Evolutionary conservation across 2,113 vertebrate genomes (phyloP).

Genomic region (Odontophorus gujanensis): DNA sequence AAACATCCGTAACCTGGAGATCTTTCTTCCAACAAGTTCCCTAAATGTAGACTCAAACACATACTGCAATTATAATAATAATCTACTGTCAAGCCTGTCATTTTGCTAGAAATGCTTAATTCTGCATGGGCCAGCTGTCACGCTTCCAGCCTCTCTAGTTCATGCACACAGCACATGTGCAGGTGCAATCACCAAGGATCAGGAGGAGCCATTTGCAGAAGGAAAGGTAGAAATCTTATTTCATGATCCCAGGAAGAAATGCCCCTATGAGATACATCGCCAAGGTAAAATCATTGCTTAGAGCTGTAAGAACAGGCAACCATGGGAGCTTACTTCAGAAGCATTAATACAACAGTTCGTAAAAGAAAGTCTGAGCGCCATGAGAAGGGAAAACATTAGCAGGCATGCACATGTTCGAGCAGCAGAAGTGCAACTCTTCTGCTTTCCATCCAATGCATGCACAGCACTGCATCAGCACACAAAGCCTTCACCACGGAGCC

Average conservation of each 20-base stretch:
- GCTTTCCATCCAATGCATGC: neutral
- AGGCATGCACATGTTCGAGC: neutral
- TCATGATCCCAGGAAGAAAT: neutral
- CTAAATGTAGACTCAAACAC: neutral
- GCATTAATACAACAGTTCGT: neutral
- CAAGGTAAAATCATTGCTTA: conserved; percentile 29
- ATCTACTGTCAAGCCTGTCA: neutral
- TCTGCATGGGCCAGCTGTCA: neutral
- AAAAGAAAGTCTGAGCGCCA: neutral
- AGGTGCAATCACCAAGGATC: neutral
- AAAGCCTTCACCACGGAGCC: neutral
- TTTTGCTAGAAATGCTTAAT: neutral
- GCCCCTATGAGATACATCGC: neutral
- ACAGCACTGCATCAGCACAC: rapidly evolving
- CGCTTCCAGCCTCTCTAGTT: neutral
- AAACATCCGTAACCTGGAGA: neutral
- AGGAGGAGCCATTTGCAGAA: neutral
- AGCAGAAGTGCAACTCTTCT: neutral
- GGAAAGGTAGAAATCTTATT: neutral
- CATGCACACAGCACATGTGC: rapidly evolving
- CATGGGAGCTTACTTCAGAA: neutral
- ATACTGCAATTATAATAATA: neutral
- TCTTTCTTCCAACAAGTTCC: neutral
- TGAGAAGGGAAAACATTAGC: neutral
- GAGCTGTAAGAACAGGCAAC: neutral